Base-by-base conservation (phyloP, 1,140 invertebrate genomes). In the Formica exsecta region DNA sequence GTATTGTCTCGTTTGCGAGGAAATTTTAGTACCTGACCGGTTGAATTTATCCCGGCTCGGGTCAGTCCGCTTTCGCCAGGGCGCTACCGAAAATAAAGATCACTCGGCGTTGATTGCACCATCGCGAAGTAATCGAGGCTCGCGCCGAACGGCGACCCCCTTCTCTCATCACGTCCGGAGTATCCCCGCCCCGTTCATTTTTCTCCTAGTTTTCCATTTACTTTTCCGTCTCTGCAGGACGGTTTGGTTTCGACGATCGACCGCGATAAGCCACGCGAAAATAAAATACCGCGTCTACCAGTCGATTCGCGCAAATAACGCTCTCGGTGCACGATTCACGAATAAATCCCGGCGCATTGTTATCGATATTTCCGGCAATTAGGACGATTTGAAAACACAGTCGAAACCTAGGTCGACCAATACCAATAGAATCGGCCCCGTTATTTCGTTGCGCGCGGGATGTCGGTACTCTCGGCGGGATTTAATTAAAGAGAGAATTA, bases 1-100 rank as follows among this genome's bases (percentile, higher is more conserved):
- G 92, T 88, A 94, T 94, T 94, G 93, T 94, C 92, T 94, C 93
- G 92, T 89, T 91, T 89, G 90, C 89, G 90, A 73, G 86, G 90
- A 92, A 94, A 93, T 94, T 94, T 92, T 93, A 93, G 85, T 91
- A 91, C 89, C 89, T 91, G 89, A 83, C 79, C 88, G 89, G 86
- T 87, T 87, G 89, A 92, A 93, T 91, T 93, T 92, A 92, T 93
- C 91, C 86, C 74, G 57, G 41, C 38, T 62, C 48, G 48, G 61
- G 62, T 29, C 64, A 66, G 51, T 54, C 62, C 68, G 64, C 87
- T 80, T 70, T 80, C 79, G 79, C 8, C 66, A 19, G 66, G 54
- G 25, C 54, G 79, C 59, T 83, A 44, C 68, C 85, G 91, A 93
- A 91, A 93, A 94, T 93, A 92, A 94, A 94, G 93, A 94, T 94